These are phyloP conservation scores for Nylanderia fulva DNA, from an alignment of 1,140 invertebrate species.

Conservation along the genomic window DNA sequence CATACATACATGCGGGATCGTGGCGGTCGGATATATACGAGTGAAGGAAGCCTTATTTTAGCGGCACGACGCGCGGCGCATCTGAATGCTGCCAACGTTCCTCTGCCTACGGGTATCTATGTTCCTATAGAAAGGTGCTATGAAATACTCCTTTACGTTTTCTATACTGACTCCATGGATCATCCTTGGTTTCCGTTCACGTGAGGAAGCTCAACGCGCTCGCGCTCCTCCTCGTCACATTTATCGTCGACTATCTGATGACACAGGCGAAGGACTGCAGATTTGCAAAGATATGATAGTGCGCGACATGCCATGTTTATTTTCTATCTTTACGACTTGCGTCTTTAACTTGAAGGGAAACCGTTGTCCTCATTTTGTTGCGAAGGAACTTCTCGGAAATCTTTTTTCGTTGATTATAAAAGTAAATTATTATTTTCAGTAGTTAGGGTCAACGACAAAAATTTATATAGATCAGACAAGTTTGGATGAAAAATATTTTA, in stretches of 20 bases:
- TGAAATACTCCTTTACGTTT: slow-evolving; percentile 29
- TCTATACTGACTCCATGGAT: slow-evolving; percentile 52
- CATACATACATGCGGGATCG: background rate
- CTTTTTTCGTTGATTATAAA: background rate
- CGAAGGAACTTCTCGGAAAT: background rate
- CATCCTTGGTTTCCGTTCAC: slow-evolving; percentile 58
- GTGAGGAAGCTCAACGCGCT: slow-evolving; percentile 18
- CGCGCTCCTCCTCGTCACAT: slow-evolving; percentile 16
- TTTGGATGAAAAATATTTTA: background rate
- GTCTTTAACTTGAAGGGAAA: slow-evolving; percentile 17
- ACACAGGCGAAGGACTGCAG: slow-evolving; percentile 2
- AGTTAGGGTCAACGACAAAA: background rate
- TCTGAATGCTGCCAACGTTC: slow-evolving; percentile 61
- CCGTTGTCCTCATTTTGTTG: background rate
- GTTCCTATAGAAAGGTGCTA: slow-evolving; percentile 35
- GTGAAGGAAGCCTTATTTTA: slow-evolving; percentile 64
- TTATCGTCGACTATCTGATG: slow-evolving; percentile 55
- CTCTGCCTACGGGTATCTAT: slow-evolving; percentile 47
- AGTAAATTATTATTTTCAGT: background rate
- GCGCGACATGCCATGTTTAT: background rate
- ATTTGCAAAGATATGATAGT: slow-evolving; percentile 45
- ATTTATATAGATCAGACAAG: background rate
- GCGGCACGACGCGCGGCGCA: slow-evolving; percentile 19
- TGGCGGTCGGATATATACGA: slow-evolving; percentile 38
- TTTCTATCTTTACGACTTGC: slow-evolving; percentile 16